Base-by-base conservation (phyloP, 2,888 invertebrate species). In the Coronaproctus castanopsis region DNA sequence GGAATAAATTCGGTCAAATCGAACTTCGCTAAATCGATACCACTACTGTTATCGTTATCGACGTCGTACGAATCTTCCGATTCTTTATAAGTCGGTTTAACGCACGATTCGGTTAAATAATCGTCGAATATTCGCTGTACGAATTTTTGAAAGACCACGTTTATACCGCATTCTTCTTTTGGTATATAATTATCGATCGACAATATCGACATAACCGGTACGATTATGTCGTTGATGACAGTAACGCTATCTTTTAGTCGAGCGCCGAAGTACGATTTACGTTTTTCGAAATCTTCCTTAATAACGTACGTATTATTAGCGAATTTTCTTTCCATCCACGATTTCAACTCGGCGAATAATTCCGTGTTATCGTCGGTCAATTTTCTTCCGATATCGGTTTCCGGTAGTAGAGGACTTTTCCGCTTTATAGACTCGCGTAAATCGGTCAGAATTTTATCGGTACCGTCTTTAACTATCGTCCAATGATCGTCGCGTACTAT, bases 171-270 rank as follows among this genome's bases (percentile, higher is more conserved):
- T 20, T 54, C 58, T 10, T 58, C 54, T 5, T 48, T 24, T 24
- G 58, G 58, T 23, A 58, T 21, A 24, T 55, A 58, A 21, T 58
- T 58, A 21, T 58, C 22, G 18, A 58, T 18, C 1, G 58, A 54
- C 22, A 58, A 21, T 14, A n/a, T 51, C n/a, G 58, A 58, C 10
- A 58, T 24, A 24, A 54, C 54, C 3, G 58, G 58, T 1, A 58
- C n/a, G 20, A 54, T 48, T 14, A 23, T 51, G 51, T 36, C 23
- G 2, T 22, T 50, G 49, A 58, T 48, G 24, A 21, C 23, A 23
- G 21, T 97, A 0, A 82, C 85, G 0, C 74, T 98, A 1, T 96
- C 92, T 72, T 87, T 89, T 67, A 83, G 87, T 78, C 87, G 95
- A 83, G 84, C 91, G 0, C 72, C 92, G 1, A 73, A 92, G 24